These are phyloP conservation scores for Macropis europaea DNA, from an alignment of 2,888 invertebrate species.

Conservation along the genomic window DNA sequence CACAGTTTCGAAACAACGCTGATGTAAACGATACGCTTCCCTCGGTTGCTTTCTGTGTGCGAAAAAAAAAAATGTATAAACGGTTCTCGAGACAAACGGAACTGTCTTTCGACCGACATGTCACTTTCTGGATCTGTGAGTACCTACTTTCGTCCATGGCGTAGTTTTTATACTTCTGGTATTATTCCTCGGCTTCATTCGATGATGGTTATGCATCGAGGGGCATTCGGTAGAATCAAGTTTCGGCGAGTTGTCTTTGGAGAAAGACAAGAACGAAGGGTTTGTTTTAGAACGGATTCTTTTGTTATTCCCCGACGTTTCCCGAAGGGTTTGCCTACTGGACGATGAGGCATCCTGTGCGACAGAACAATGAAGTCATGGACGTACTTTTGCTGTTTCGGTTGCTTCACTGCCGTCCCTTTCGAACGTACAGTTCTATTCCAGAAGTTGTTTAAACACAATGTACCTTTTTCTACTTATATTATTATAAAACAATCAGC, in stretches of 20 bases:
- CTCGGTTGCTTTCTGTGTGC: no score
- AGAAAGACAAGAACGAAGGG: constrained; percentile 55
- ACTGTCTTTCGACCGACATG: constrained; percentile 21
- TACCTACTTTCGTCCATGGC: constrained; percentile 17
- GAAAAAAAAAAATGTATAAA: constrained; percentile 14
- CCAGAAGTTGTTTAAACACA: no score
- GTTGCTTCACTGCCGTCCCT: not conserved
- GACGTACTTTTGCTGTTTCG: constrained; percentile 4
- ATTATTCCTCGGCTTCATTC: constrained; percentile 47
- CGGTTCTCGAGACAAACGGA: constrained; percentile 38
- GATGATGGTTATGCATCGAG: constrained; percentile 28
- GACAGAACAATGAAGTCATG: constrained; percentile 29
- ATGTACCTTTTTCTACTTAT: no score
- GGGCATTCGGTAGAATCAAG: constrained; percentile 55
- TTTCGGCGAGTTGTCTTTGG: constrained; percentile 52
- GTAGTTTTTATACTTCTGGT: constrained; percentile 39
- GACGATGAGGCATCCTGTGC: constrained; percentile 33
- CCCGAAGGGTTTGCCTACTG: constrained; percentile 37
- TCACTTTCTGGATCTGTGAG: constrained; percentile 7
- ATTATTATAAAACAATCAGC: no score
- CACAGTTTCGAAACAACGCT: no score
- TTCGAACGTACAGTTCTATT: no score
- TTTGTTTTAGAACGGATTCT: constrained; percentile 57
- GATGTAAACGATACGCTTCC: no score
- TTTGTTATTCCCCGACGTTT: constrained; percentile 46